These are phyloP conservation scores for Decapterus maruadsi DNA, from an alignment of 2,797 vertebrate genomes.

Conservation along the genomic window DNA sequence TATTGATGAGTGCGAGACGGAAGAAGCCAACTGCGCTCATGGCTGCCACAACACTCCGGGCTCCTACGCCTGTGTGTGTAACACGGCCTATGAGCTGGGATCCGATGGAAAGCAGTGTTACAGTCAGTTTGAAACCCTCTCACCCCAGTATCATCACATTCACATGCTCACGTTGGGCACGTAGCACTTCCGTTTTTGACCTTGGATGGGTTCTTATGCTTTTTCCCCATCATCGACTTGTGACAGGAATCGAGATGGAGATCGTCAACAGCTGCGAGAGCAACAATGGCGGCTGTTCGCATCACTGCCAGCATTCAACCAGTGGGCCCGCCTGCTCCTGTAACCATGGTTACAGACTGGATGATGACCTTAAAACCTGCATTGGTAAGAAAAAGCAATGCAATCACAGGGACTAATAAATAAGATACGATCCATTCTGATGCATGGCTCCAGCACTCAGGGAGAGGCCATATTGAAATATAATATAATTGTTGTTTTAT, in stretches of 20 bases:
- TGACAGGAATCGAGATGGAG: conserved; percentile 96
- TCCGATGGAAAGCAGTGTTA: conserved; percentile 93
- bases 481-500: not conserved
- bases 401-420: not conserved
- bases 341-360: conserved; percentile 89
- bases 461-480: not conserved
- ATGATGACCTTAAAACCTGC: conserved; percentile 91
- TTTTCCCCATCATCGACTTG: conserved; percentile 17
- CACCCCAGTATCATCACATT: not conserved
- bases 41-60: conserved; percentile 93
- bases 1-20: conserved; percentile 89
- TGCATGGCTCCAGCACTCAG: not conserved
- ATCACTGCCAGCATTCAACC: conserved; percentile 91
- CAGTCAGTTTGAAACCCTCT: conserved; percentile 85
- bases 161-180: not conserved
- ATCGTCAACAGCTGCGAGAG: conserved; percentile 95
- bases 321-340: conserved; percentile 90
- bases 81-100: conserved; percentile 92
- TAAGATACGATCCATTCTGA: not conserved
- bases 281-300: conserved; percentile 93
- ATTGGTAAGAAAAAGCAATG: conserved; percentile 82
- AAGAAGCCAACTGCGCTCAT: conserved; percentile 87
- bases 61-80: conserved; percentile 92
- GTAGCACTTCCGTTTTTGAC: not conserved
- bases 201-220: not conserved